Evolutionary conservation across 2,797 vertebrate genomes (phyloP).

Genomic region (Coregonus sp.): DNA sequence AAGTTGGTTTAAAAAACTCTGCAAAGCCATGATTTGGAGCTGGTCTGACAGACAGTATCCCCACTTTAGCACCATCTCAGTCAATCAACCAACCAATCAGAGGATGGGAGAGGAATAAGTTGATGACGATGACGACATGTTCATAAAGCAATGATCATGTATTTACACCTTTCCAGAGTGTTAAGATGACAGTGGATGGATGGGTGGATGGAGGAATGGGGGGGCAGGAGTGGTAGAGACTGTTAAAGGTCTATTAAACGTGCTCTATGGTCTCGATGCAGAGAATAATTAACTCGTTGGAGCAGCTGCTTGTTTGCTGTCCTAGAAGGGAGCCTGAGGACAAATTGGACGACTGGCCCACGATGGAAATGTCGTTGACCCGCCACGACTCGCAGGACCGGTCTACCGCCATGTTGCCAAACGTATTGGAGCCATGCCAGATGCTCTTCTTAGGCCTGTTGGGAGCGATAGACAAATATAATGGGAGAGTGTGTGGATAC

Average conservation of each 20-base stretch:
- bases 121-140: background rate
- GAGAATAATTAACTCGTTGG: slow-evolving; percentile 87
- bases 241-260: slow-evolving; percentile 31
- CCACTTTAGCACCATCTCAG: slow-evolving; percentile 63
- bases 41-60: slow-evolving; percentile 68
- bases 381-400: slow-evolving; percentile 93
- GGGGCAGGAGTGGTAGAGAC: slow-evolving; percentile 4
- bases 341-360: slow-evolving; percentile 87
- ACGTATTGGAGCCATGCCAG: slow-evolving; percentile 89
- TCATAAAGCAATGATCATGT: slow-evolving; percentile 61
- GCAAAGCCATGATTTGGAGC: slow-evolving; percentile 25
- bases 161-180: slow-evolving; percentile 76
- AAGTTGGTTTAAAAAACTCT: background rate
- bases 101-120: slow-evolving; percentile 54
- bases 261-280: slow-evolving; percentile 86
- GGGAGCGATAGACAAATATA: background rate
- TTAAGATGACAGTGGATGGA: slow-evolving; percentile 53
- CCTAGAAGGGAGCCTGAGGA: slow-evolving; percentile 84
- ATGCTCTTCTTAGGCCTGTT: slow-evolving; percentile 90
- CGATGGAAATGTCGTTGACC: slow-evolving; percentile 77
- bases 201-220: background rate
- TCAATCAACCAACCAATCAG: slow-evolving; percentile 36
- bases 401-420: slow-evolving; percentile 81
- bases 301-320: slow-evolving; percentile 89
- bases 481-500: background rate